Evolutionary conservation across 2,888 invertebrate species (phyloP).

Genomic region (Serrognathus titanus): DNA sequence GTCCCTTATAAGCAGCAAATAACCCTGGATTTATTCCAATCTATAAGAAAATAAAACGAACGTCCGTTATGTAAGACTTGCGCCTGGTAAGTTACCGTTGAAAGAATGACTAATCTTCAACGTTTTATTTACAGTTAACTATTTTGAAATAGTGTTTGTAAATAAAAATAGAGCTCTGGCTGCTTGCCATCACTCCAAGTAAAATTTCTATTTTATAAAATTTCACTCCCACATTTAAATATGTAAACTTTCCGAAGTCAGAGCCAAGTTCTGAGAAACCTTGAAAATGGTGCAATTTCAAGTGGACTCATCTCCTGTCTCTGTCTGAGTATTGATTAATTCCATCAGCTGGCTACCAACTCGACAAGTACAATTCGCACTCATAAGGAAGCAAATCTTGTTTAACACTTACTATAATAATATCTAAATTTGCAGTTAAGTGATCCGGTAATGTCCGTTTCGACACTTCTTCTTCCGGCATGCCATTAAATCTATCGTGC

Average conservation of each 20-base stretch:
- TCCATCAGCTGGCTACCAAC: background rate
- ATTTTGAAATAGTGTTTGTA: conserved; percentile 5
- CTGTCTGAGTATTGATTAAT: background rate
- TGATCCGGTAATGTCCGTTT: conserved; percentile 93
- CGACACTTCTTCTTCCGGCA: conserved; percentile 95
- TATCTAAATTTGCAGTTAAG: conserved; percentile 89
- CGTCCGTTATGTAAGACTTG: background rate
- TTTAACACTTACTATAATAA: conserved; percentile 89
- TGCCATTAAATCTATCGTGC: conserved; percentile 92
- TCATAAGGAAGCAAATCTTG: background rate
- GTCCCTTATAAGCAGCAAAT: conserved; percentile 96
- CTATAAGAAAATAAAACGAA: conserved; percentile 53
- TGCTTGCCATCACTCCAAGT: conserved; percentile 15
- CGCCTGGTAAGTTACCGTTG: background rate
- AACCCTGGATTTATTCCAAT: conserved; percentile 97
- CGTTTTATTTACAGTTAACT: background rate
- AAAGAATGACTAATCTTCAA: too few species aligned
- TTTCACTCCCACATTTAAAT: conserved; percentile 11
- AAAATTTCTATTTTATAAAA: conserved; percentile 14
- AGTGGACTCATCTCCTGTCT: background rate
- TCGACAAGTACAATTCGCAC: background rate
- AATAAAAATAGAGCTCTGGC: conserved; percentile 18
- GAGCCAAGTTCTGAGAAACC: too few species aligned
- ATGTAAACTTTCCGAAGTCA: background rate
- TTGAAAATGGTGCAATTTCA: too few species aligned